phyloP scores from a whole-genome alignment of 2,113 vertebrate genomes.

The Donacobius atricapilla region DNA sequence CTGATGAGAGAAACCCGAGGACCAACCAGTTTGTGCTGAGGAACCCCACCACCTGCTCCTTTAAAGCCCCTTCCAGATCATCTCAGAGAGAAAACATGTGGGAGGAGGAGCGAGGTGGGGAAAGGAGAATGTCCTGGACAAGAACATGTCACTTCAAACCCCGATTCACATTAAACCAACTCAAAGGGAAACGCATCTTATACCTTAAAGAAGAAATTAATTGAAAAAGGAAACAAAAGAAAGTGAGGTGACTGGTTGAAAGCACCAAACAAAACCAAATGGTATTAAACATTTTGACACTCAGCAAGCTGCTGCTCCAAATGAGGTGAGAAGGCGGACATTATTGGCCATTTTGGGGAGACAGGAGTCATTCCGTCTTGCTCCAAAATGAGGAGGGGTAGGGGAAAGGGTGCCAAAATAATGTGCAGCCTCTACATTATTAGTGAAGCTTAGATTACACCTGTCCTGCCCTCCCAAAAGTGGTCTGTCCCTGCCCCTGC shows the following conservation, averaged over 20 bases:
- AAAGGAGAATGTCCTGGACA: neutral
- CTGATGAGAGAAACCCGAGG: slow-evolving; percentile 43
- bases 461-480: slow-evolving; percentile 72
- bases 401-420: slow-evolving; percentile 80
- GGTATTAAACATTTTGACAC: slow-evolving; percentile 80
- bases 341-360: slow-evolving; percentile 93
- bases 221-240: slow-evolving; percentile 25
- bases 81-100: slow-evolving; percentile 26
- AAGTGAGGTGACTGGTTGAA: slow-evolving; percentile 74
- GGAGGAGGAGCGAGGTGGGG: slow-evolving; percentile 42
- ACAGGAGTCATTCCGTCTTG: slow-evolving; percentile 80
- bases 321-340: slow-evolving; percentile 85
- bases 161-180: slow-evolving; percentile 89
- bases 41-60: slow-evolving; percentile 46
- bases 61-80: slow-evolving; percentile 63
- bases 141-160: slow-evolving; percentile 86
- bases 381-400: slow-evolving; percentile 87
- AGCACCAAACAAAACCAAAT: slow-evolving; percentile 70
- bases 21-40: neutral
- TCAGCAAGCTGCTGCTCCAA: slow-evolving; percentile 79
- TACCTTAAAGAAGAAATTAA: slow-evolving; percentile 53
- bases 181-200: slow-evolving; percentile 47
- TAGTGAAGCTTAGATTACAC: slow-evolving; percentile 97
- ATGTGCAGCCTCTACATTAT: slow-evolving; percentile 87
- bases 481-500: neutral